Evolutionary conservation across 2,888 invertebrate species (phyloP).

Genomic region (Agriopis marginaria): DNA sequence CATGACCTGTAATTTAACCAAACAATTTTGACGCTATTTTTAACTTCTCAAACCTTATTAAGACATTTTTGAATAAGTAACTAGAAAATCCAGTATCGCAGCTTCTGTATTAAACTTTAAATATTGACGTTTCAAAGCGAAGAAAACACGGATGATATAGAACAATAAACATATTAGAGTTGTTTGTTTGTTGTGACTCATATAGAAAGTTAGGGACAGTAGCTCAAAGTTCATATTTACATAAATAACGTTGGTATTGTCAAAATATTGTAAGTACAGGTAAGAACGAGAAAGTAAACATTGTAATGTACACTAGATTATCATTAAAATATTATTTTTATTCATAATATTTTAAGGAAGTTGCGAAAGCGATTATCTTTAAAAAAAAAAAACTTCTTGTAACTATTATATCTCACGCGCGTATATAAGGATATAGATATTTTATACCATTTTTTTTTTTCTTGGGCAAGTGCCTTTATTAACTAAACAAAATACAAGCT

Average conservation of each 20-base stretch:
- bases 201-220: background rate
- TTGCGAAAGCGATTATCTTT: no score
- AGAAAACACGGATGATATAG: conserved; percentile 37
- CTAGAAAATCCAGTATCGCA: conserved; percentile 20
- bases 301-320: no score
- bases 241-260: background rate
- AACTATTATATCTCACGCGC: no score
- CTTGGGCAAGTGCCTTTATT: no score
- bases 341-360: no score
- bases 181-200: conserved; percentile 29
- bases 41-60: conserved; percentile 3
- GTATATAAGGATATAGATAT: no score
- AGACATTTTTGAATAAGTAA: conserved; percentile 4
- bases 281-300: no score
- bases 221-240: background rate
- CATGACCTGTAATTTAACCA: conserved; percentile 30
- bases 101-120: conserved; percentile 35
- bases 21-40: conserved; percentile 37
- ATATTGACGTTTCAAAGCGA: conserved; percentile 28
- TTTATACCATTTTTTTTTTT: no score
- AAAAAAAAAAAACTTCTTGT: no score
- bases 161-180: conserved; percentile 35
- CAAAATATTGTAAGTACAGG: background rate
- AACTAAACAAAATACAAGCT: no score
- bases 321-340: no score